phyloP scores from a whole-genome alignment of 2,113 vertebrate genomes.

The Zeus faber region DNA sequence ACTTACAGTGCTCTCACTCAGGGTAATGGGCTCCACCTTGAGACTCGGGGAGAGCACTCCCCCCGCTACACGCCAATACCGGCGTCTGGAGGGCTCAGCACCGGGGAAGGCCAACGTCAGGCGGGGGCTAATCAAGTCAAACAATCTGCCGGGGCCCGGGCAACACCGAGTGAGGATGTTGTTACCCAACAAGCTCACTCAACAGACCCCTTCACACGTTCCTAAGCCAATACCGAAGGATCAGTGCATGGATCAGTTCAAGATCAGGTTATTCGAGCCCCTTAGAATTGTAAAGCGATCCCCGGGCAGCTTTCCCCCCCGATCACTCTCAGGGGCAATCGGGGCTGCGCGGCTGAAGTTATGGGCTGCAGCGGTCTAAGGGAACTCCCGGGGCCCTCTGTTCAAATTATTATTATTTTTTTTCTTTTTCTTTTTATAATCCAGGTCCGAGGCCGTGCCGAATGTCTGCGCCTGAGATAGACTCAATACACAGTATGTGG shows the following conservation, averaged over 20 bases:
- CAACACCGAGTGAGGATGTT: slow-evolving; percentile 66
- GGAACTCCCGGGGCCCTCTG: slow-evolving; percentile 44
- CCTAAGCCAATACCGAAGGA: slow-evolving; percentile 66
- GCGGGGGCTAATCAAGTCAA: slow-evolving; percentile 69
- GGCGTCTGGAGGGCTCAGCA: slow-evolving; percentile 56
- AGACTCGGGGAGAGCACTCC: slow-evolving; percentile 61
- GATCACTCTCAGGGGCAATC: slow-evolving; percentile 67
- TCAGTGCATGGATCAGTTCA: slow-evolving; percentile 65
- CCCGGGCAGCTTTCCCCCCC: slow-evolving; percentile 65
- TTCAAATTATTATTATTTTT: too few species aligned
- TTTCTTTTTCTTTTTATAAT: too few species aligned
- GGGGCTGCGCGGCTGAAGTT: slow-evolving; percentile 51
- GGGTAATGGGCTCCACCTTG: slow-evolving; percentile 71
- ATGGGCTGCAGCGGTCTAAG: too few species aligned
- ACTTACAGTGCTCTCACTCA: slow-evolving; percentile 72
- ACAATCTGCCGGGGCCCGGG: slow-evolving; percentile 58
- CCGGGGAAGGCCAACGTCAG: slow-evolving; percentile 55
- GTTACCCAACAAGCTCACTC: slow-evolving; percentile 65
- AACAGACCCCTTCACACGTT: slow-evolving; percentile 71
- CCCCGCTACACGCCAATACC: slow-evolving; percentile 62
- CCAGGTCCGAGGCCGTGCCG: too few species aligned
- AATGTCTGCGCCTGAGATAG: too few species aligned
- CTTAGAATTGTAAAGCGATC: slow-evolving; percentile 75
- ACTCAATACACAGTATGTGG: slow-evolving; percentile 56
- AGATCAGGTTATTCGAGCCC: slow-evolving; percentile 70